phyloP scores from a whole-genome alignment of 2,888 invertebrate genomes.

The Chouioia cunea region DNA sequence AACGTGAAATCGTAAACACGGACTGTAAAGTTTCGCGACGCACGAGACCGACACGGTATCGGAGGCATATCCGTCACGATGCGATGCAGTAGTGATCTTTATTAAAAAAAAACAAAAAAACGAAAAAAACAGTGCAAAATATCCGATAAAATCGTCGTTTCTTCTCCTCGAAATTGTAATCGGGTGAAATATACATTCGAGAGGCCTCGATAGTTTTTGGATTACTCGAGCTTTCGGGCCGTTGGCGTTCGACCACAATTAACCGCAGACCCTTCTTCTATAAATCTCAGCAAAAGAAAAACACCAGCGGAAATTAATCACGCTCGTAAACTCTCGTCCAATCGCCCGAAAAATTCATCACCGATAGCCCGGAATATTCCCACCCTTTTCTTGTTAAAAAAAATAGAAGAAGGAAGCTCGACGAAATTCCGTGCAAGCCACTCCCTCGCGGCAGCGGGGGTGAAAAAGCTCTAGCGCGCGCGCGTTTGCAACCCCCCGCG shows the following conservation, averaged over 20 bases:
- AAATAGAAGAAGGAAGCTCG: neutral
- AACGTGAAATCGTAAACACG: slow-evolving; percentile 61
- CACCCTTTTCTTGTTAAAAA: neutral
- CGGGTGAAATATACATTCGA: neutral
- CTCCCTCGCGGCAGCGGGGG: slow-evolving; percentile 1
- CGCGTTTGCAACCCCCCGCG: slow-evolving; percentile 2
- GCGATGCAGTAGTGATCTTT: neutral
- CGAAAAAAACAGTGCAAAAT: slow-evolving; percentile 28
- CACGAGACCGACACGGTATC: slow-evolving; percentile 52
- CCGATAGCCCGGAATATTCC: slow-evolving; percentile 16
- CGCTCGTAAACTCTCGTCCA: neutral
- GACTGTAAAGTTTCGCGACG: slow-evolving; percentile 52
- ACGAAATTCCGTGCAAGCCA: neutral
- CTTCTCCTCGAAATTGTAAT: no score
- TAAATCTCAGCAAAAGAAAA: no score
- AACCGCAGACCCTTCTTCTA: no score
- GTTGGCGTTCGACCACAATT: no score
- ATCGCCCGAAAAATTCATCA: slow-evolving; percentile 25
- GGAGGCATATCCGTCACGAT: slow-evolving; percentile 52
- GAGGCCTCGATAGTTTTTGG: neutral
- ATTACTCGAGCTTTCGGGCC: neutral
- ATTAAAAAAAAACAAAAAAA: no score
- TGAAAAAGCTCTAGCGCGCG: slow-evolving; percentile 15
- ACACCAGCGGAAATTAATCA: slow-evolving; percentile 13
- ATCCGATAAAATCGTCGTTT: slow-evolving; percentile 1